These are phyloP conservation scores for Lanius ludovicianus DNA, from an alignment of 2,113 vertebrate genomes.

Conservation along the genomic window DNA sequence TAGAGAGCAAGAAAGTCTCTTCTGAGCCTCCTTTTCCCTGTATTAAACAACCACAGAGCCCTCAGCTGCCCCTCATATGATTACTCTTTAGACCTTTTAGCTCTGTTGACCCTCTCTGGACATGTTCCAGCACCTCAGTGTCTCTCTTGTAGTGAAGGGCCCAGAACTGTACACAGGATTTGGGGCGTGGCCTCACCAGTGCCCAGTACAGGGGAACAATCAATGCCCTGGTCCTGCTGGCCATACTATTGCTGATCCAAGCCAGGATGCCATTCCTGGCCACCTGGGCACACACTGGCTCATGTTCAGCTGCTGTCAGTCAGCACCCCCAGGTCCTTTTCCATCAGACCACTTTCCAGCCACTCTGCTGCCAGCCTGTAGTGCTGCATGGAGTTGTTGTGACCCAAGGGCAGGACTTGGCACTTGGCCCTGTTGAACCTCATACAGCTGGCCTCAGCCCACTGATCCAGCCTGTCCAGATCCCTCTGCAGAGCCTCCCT, in stretches of 20 bases:
- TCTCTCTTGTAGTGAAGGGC: neutral
- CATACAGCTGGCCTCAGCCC: neutral
- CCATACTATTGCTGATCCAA: neutral
- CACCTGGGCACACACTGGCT: fast-evolving
- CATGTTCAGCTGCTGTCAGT: neutral
- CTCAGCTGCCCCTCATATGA: neutral
- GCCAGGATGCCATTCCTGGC: neutral
- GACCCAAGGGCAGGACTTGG: neutral
- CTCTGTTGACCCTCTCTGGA: neutral
- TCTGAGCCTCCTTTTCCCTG: neutral
- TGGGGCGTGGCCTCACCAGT: neutral
- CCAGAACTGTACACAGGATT: neutral
- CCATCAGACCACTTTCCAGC: neutral
- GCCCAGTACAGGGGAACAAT: neutral
- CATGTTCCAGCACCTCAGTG: fast-evolving
- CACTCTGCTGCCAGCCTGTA: neutral
- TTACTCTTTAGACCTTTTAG: neutral
- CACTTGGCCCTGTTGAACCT: neutral
- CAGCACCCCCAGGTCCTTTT: neutral
- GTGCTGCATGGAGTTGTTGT: neutral
- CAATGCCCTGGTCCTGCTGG: neutral
- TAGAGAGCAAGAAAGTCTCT: neutral
- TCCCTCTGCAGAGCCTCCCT: neutral
- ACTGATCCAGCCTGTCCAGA: neutral
- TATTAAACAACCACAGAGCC: neutral